A percentile compares a stretch with the other conserved stretches of the same genome.
Evolutionary conservation across 2,113 vertebrate genomes (phyloP).

Genomic region (Chlamydotis undulata): DNA sequence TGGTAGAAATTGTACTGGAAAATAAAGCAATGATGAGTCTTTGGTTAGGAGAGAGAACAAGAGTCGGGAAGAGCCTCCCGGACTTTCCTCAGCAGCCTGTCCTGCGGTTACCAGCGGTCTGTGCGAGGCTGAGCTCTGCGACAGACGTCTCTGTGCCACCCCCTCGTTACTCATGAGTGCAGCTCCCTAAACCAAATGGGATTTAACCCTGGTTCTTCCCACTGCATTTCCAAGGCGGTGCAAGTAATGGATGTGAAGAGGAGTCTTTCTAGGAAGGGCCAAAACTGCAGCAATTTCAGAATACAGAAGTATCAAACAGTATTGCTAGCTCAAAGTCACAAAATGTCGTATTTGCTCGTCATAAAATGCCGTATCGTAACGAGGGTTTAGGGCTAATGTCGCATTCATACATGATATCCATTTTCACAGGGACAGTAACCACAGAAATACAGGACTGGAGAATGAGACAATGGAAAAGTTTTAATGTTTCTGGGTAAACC

Average conservation of each 20-base stretch:
- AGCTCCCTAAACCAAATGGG: not conserved
- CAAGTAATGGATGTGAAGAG: not conserved
- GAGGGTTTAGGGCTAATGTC: not conserved
- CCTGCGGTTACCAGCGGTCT: not conserved
- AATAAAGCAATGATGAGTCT: not conserved
- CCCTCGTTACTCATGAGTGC: not conserved
- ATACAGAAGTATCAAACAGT: not conserved
- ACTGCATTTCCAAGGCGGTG: not conserved
- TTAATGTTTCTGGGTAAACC: not conserved
- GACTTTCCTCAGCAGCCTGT: not conserved
- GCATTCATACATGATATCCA: accelerated
- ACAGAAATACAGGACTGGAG: not conserved
- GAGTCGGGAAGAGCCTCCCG: not conserved
- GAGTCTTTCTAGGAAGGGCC: not conserved
- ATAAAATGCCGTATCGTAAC: accelerated
- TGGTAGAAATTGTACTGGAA: not conserved
- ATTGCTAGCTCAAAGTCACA: not conserved
- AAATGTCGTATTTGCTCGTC: accelerated
- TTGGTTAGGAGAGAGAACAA: not conserved
- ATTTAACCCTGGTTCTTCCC: not conserved
- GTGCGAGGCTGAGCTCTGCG: accelerated
- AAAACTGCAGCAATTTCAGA: not conserved
- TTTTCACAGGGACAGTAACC: not conserved
- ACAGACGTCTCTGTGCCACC: not conserved
- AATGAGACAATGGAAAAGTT: not conserved